These are phyloP conservation scores for Drosophila ananassae DNA, from an alignment of 1,140 invertebrate species.

Conservation along the genomic window DNA sequence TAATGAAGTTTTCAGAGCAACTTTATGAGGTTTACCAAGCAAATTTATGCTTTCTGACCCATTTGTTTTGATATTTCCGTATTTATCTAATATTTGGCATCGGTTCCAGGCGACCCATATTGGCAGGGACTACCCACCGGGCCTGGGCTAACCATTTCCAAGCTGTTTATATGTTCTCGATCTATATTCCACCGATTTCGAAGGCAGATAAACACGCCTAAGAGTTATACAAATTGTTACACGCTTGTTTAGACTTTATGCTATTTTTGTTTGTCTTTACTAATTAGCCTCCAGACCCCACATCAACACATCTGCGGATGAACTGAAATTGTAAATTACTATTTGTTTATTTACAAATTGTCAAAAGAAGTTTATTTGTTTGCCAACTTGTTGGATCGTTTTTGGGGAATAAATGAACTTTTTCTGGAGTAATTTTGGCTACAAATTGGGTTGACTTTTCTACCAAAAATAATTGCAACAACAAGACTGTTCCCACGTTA, in stretches of 20 bases:
- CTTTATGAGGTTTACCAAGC: constrained; percentile 60
- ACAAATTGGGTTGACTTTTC: constrained; percentile 1
- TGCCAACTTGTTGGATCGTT: constrained; percentile 31
- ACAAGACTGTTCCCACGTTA: neutral
- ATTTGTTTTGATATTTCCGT: constrained; percentile 24
- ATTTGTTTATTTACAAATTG: constrained; percentile 74
- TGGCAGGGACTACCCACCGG: constrained; percentile 25
- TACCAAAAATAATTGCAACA: constrained; percentile 15
- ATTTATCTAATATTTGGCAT: constrained; percentile 31
- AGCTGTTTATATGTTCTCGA: constrained; percentile 8
- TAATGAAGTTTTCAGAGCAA: constrained; percentile 67
- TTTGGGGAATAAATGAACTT: neutral
- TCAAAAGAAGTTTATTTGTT: constrained; percentile 44
- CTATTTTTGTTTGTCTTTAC: constrained; percentile 58
- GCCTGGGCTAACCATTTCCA: constrained; percentile 10
- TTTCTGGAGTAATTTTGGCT: neutral
- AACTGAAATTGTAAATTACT: constrained; percentile 52
- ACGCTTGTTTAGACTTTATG: constrained; percentile 53
- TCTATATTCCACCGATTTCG: constrained; percentile 15
- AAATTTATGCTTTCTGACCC: constrained; percentile 54
- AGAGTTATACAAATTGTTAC: constrained; percentile 59
- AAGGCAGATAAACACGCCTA: constrained; percentile 51
- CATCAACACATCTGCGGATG: constrained; percentile 26
- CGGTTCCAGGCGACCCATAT: constrained; percentile 21
- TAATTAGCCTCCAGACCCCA: constrained; percentile 63